Percentiles rank a stretch among this genome's conserved stretches.
Conservation (phyloP, 1,140 invertebrate genomes). For the Halesus radiatus region DNA sequence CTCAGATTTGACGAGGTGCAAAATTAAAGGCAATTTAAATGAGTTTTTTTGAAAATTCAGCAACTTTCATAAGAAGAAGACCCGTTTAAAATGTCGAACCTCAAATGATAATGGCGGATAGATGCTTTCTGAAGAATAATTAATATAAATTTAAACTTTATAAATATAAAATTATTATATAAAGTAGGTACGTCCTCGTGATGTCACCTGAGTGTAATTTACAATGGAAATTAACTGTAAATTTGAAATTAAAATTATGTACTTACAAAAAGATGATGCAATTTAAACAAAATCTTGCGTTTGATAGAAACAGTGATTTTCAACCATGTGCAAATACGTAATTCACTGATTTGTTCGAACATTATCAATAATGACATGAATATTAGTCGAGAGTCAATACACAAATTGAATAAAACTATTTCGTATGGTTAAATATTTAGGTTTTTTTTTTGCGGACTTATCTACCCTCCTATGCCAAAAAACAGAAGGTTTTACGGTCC, state of each 20-base stretch:
- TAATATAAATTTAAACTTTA: neutral
- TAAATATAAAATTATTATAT: neutral
- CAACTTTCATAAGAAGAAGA: neutral
- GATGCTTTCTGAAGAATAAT: neutral
- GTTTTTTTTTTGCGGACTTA: too few species aligned
- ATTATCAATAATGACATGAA: too few species aligned
- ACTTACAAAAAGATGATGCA: constrained; percentile 52
- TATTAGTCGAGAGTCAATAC: too few species aligned
- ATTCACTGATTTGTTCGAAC: too few species aligned
- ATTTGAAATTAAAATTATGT: constrained; percentile 46
- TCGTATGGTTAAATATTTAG: too few species aligned
- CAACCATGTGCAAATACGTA: neutral
- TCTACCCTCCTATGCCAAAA: too few species aligned
- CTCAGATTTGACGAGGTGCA: too few species aligned
- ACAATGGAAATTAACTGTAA: constrained; percentile 34
- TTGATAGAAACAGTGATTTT: constrained; percentile 42
- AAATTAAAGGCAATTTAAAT: too few species aligned
- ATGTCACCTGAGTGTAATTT: neutral
- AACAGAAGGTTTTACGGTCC: too few species aligned
- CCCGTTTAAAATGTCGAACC: neutral
- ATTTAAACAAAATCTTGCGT: constrained; percentile 56
- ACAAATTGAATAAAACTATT: too few species aligned
- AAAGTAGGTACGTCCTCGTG: neutral
- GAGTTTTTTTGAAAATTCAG: too few species aligned
- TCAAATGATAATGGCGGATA: neutral